phyloP scores from a whole-genome alignment of 2,888 invertebrate genomes.

The Flexamia atlantica region DNA sequence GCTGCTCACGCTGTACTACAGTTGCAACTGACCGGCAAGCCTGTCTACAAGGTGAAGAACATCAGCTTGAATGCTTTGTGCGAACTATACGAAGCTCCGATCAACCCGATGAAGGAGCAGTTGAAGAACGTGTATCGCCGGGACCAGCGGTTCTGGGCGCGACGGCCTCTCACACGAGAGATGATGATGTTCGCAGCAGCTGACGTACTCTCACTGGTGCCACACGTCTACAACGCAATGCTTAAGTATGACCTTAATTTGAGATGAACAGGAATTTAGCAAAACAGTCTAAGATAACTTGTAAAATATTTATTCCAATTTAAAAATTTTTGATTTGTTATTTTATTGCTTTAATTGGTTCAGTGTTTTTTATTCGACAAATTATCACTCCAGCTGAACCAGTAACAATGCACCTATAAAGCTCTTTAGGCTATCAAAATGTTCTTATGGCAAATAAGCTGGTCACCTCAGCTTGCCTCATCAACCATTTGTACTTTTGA shows the following conservation, averaged over 20 bases:
- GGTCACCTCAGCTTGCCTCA: too few relatives aligned
- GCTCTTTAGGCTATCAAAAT: too few relatives aligned
- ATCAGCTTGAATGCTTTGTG: conserved; percentile 95
- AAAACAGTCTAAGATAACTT: too few relatives aligned
- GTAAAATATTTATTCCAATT: too few relatives aligned
- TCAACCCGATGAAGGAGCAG: conserved; percentile 95
- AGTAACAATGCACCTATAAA: too few relatives aligned
- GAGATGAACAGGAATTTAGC: too few relatives aligned
- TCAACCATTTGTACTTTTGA: too few relatives aligned
- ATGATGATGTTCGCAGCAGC: conserved; percentile 95
- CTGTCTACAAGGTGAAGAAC: conserved; percentile 96
- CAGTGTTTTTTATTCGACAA: too few relatives aligned
- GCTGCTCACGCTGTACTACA: conserved; percentile 95
- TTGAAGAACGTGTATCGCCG: conserved; percentile 90
- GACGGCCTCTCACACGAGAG: conserved; percentile 91
- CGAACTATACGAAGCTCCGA: conserved; percentile 91
- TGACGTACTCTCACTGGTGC: conserved; percentile 91
- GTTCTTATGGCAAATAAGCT: too few relatives aligned
- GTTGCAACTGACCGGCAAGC: conserved; percentile 92
- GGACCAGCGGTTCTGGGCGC: conserved; percentile 91
- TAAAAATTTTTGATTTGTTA: too few relatives aligned
- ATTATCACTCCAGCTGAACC: too few relatives aligned
- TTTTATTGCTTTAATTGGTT: too few relatives aligned
- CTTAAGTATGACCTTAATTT: conserved; percentile 77
- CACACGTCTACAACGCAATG: conserved; percentile 88